Evolutionary conservation across 53 echinoderm and acorn worm genomes (phyloP).

Genomic region (Holothuria scabra): DNA sequence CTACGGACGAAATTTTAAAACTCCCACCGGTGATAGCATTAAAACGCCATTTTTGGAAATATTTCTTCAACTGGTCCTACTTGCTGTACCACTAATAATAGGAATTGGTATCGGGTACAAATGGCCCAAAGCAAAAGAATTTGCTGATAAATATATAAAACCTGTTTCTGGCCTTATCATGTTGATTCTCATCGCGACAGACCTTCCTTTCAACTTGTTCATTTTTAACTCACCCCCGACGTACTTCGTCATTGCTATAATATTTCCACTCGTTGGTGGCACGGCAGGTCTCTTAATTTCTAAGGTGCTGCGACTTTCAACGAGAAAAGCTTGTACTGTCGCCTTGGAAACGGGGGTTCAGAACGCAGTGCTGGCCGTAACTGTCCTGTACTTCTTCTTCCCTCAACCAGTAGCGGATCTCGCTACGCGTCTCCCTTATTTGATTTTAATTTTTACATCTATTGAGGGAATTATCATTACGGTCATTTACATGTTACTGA

Average conservation of each 20-base stretch:
- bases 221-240: conserved; percentile 73
- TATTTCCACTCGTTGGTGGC: conserved; percentile 71
- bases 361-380: conserved; percentile 63
- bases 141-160: conserved; percentile 73
- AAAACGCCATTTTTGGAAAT: conserved; percentile 75
- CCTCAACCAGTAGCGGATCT: conserved; percentile 69
- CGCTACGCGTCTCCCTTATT: conserved; percentile 57
- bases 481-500: conserved; percentile 47
- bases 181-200: conserved; percentile 53
- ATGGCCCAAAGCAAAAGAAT: conserved; percentile 55
- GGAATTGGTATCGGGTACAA: conserved; percentile 76
- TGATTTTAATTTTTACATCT: conserved; percentile 61
- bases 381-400: conserved; percentile 57
- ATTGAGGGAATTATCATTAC: conserved; percentile 59
- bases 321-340: conserved; percentile 55
- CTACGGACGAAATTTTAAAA: conserved; percentile 74
- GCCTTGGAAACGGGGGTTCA: conserved; percentile 76
- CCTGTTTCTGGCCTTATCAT: conserved; percentile 64
- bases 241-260: conserved; percentile 57
- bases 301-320: conserved; percentile 59
- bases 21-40: conserved; percentile 39
- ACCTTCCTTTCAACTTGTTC: conserved; percentile 81
- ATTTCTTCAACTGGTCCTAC: conserved; percentile 63
- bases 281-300: conserved; percentile 69
- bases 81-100: conserved; percentile 67